Conservation (phyloP, 2,797 vertebrate species). For the Pagetopsis macropterus region DNA sequence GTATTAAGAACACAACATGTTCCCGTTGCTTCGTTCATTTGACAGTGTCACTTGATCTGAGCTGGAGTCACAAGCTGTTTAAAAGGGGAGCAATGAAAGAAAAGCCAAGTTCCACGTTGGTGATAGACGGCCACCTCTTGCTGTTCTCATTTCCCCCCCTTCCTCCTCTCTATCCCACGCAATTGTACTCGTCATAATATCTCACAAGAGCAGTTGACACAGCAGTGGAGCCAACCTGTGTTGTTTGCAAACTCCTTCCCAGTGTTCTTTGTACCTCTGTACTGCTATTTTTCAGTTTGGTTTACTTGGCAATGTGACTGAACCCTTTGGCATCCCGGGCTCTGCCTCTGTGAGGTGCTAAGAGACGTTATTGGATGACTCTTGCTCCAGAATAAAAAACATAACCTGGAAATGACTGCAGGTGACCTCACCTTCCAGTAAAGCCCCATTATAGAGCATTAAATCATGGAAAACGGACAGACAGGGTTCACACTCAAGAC, state of each 20-base stretch:
- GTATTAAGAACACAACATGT: slow-evolving; percentile 35
- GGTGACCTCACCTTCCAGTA: slow-evolving; percentile 57
- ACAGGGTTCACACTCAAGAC: slow-evolving; percentile 15
- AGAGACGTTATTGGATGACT: slow-evolving; percentile 53
- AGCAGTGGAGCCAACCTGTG: slow-evolving; percentile 1
- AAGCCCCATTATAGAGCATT: slow-evolving; percentile 44
- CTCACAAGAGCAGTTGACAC: slow-evolving; percentile 1
- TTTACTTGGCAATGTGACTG: slow-evolving; percentile 37
- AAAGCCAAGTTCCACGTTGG: slow-evolving; percentile 72
- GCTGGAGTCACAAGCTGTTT: slow-evolving; percentile 73
- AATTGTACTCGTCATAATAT: slow-evolving; percentile 30
- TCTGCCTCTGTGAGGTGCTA: slow-evolving; percentile 36
- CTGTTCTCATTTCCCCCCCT: not conserved
- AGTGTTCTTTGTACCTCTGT: not conserved
- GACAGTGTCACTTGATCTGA: slow-evolving; percentile 68
- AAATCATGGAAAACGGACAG: slow-evolving; percentile 64
- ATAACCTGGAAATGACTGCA: slow-evolving; percentile 60
- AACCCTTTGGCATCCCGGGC: slow-evolving; percentile 45
- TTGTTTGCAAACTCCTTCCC: slow-evolving; percentile 20
- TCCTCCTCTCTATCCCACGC: slow-evolving; percentile 22
- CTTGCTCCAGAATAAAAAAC: slow-evolving; percentile 61
- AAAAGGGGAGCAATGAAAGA: slow-evolving; percentile 68
- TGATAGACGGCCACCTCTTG: slow-evolving; percentile 54
- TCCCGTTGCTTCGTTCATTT: slow-evolving; percentile 61
- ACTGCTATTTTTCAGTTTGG: slow-evolving; percentile 23